Percentiles rank a stretch among this genome's conserved stretches.
Conservation (phyloP, 2,113 vertebrate genomes). For the Xiphias gladius region DNA sequence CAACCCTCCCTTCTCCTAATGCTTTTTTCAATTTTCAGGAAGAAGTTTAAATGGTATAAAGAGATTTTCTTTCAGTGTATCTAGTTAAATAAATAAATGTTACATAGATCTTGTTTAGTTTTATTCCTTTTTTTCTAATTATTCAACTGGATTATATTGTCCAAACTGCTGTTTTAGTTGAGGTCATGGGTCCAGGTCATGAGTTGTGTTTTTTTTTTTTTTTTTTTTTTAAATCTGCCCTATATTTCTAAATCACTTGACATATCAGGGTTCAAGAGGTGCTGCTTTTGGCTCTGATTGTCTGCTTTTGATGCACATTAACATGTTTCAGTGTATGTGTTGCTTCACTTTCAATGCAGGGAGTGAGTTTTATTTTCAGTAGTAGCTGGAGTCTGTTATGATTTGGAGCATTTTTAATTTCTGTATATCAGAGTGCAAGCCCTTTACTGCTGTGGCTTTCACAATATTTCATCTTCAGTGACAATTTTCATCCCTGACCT, state of each 20-base stretch:
- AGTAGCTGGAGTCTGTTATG: constrained; percentile 58
- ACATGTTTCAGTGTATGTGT: constrained; percentile 68
- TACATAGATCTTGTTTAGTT: constrained; percentile 83
- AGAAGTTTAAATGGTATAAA: constrained; percentile 82
- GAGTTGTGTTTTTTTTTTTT: constrained; percentile 61
- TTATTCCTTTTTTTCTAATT: constrained; percentile 72
- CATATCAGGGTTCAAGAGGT: constrained; percentile 62
- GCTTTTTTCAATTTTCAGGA: constrained; percentile 83
- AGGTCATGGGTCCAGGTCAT: constrained; percentile 72
- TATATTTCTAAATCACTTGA: constrained; percentile 65
- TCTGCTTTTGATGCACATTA: constrained; percentile 72
- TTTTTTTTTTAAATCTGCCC: constrained; percentile 39
- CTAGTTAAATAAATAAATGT: constrained; percentile 85
- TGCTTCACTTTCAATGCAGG: constrained; percentile 65
- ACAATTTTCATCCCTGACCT: constrained; percentile 53
- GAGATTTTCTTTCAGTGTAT: constrained; percentile 82
- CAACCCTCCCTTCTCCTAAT: constrained; percentile 77
- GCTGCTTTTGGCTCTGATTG: constrained; percentile 60
- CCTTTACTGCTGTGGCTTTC: constrained; percentile 66
- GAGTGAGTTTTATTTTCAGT: constrained; percentile 62
- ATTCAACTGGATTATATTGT: constrained; percentile 77
- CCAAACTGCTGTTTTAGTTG: constrained; percentile 76
- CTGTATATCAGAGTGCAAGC: constrained; percentile 61
- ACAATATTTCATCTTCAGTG: constrained; percentile 58
- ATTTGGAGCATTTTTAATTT: constrained; percentile 57